phyloP scores from a whole-genome alignment of 2,888 invertebrate species.

The Nezara viridula region DNA sequence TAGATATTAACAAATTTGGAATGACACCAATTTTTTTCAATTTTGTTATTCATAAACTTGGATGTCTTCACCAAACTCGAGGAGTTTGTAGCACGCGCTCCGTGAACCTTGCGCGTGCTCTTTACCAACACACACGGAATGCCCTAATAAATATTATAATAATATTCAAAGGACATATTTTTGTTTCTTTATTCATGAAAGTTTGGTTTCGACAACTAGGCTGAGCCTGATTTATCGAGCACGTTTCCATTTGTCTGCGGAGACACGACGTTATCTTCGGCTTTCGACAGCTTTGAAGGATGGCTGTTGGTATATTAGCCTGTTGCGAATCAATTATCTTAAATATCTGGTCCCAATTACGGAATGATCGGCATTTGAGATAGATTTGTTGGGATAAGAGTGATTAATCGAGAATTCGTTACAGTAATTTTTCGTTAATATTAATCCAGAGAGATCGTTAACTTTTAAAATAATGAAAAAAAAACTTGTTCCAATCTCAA shows the following conservation, averaged over 20 bases:
- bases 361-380: neutral
- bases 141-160: constrained; percentile 17
- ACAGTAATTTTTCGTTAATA: neutral
- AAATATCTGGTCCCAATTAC: neutral
- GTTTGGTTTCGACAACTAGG: neutral
- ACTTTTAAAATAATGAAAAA: neutral
- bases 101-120: neutral
- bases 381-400: neutral
- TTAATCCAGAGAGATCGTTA: neutral
- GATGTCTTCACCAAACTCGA: neutral
- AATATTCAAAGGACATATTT: constrained; percentile 22
- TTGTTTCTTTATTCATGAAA: neutral
- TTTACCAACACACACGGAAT: neutral
- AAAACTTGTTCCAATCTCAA: neutral
- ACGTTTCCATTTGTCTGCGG: neutral
- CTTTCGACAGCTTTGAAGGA: neutral
- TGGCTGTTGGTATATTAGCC: neutral
- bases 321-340: constrained; percentile 19
- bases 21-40: too few species aligned
- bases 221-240: neutral
- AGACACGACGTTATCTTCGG: neutral
- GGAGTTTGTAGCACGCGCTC: neutral
- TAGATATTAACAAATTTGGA: too few species aligned
- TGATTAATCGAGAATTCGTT: neutral
- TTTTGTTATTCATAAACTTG: too few species aligned